Base-by-base conservation (phyloP, 2,797 vertebrate species). In the Lutjanus campechanus region DNA sequence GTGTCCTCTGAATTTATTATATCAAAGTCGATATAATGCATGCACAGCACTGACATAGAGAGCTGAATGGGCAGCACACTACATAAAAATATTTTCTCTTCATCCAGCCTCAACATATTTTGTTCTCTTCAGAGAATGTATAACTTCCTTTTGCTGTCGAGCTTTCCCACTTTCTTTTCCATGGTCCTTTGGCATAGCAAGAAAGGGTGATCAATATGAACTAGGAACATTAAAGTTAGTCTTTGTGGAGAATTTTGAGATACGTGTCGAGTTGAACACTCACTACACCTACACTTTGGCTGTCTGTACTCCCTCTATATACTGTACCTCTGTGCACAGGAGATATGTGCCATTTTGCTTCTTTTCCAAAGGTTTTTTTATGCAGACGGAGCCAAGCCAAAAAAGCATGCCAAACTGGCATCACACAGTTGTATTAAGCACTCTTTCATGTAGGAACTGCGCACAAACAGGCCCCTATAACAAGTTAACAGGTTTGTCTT, bases 381-480 rank as follows among this genome's bases (percentile, higher is more conserved):
- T 73, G 64, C 22, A 68, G 74, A 79, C 19, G 64, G 46, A 84
- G 82, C 66, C 63, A 65, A 79, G 69, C 64, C 75, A 73, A 76
- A 68, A 71, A 80, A 41, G 19, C 72, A 58, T 79, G 79, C 87
- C 89, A 84, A 86, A 83, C 77, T 88, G 85, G 81, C 81, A 85
- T 72, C 78, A 79, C 83, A 81, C 76, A 59, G 69, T 84, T 76
- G 63, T 82, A 86, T 86, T 78, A 81, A 88, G 41, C 58, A 56
- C 63, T 83, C 70, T 90, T 88, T 86, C 72, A 85, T 87, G 84
- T 73, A 47, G 40, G 62, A 84, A 69, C 69, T 44, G 44, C 51
- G 43, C 64, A 86, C 64, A 87, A 84, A 81, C 29, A 11, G 59
- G 59, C 62, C 70, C 19, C 66, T 74, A 20, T 67, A 84, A 82